Evolutionary conservation across 2,797 vertebrate species (phyloP).

Genomic region (Cyprinodon diabolis): DNA sequence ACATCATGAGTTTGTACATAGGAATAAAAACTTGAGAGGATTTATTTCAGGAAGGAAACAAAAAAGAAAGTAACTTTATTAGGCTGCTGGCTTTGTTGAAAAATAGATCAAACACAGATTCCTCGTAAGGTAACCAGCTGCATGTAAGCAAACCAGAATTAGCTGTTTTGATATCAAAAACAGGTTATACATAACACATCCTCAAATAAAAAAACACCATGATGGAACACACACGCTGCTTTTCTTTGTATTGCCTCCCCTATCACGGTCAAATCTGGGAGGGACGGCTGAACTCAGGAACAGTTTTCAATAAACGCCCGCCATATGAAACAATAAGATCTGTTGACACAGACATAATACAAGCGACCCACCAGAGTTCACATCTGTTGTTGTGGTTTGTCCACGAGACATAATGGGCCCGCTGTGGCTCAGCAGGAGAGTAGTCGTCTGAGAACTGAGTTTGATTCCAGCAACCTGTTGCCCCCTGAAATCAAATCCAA

Average conservation of each 20-base stretch:
- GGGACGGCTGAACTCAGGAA: constrained; percentile 42
- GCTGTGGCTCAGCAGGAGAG: constrained; percentile 2
- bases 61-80: constrained; percentile 12
- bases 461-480: neutral
- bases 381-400: constrained; percentile 11
- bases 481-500: neutral
- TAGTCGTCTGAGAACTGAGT: neutral
- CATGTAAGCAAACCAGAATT: constrained; percentile 35
- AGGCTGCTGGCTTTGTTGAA: constrained; percentile 36
- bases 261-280: constrained; percentile 13
- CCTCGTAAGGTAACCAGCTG: constrained; percentile 19
- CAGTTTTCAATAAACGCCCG: constrained; percentile 35
- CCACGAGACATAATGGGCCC: neutral
- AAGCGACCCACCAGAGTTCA: neutral
- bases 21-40: neutral
- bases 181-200: constrained; percentile 24
- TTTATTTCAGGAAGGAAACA: constrained; percentile 16
- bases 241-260: constrained; percentile 28
- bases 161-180: constrained; percentile 53
- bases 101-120: constrained; percentile 31
- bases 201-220: constrained; percentile 24
- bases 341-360: constrained; percentile 25
- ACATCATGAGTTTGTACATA: neutral
- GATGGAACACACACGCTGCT: neutral
- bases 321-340: constrained; percentile 45